Base-by-base conservation (phyloP, 2,797 vertebrate species). In the Molossus alvarezi region DNA sequence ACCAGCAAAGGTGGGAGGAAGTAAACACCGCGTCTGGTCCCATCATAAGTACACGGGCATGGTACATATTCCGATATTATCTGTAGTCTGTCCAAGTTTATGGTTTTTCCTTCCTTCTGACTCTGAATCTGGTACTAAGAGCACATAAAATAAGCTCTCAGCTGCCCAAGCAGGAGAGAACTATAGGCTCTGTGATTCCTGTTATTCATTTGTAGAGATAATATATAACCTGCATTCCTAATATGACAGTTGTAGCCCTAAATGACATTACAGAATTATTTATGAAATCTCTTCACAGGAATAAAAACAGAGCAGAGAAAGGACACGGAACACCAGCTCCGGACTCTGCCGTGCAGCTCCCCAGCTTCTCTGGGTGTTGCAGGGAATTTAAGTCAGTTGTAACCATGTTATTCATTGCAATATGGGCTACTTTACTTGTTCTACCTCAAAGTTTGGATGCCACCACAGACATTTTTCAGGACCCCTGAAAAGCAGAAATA, bases 261-360 rank as follows among this genome's bases (percentile, higher is more conserved):
- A 92, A 77, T 95, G 83, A 69, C 53, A 71, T 84, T 80, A 76
- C 67, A 84, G 14, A 89, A 73, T 92, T 95, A 94, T 84, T 86
- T 87, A 93, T 81, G 57, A 96, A 90, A 62, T 94, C 29, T 90
- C 41, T 85, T 95, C 48, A 15, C 45, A 27, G 75, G 77, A 57
- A 71, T 76, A 81, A 90, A 84, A 88, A 69, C 20, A 91, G 79
- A 90, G 57, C 72, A 95, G 37, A 17, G 64, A 14, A 20, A 53
- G 69, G 27, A 73, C 92, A 45, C 5, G 17, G 41, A 76, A 58
- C 69, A 55, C 5, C 17, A 1, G 48, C 27, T 67, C 23, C 25
- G 23, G 69, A n/a, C 45, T 23, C 25, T 64, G 25, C 1, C 33
- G 45, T 11, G 3, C 1, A 29, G 72, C 6, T 73, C 53, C 57